These are phyloP conservation scores for Catostylus mosaicus DNA, from an alignment of 30 jellyfish, hydroid and myxozoan species.

Conservation along the genomic window DNA sequence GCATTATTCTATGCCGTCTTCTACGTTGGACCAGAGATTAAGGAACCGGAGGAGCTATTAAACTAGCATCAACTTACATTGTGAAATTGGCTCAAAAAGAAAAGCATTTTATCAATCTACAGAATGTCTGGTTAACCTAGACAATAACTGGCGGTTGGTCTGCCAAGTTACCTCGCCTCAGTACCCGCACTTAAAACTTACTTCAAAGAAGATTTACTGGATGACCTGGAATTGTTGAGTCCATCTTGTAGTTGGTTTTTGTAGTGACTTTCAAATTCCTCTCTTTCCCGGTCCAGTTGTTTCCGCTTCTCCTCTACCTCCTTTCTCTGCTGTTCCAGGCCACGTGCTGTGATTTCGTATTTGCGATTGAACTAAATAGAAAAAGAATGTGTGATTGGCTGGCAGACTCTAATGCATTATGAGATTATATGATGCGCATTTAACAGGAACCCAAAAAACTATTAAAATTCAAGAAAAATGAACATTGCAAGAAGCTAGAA, in stretches of 20 bases:
- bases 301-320: constrained; percentile 90
- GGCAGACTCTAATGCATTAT: no score
- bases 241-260: constrained; percentile 62
- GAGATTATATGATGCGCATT: no score
- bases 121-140: constrained; percentile 25
- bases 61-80: no score
- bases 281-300: constrained; percentile 74
- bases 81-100: no score
- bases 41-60: no score
- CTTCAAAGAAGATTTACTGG: constrained; percentile 97
- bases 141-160: constrained; percentile 9
- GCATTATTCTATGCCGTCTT: no score
- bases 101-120: no score
- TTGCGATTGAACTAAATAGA: constrained; percentile 85
- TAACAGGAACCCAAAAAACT: neutral
- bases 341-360: constrained; percentile 90
- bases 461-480: neutral
- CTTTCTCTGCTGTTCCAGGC: constrained; percentile 84
- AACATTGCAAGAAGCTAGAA: no score
- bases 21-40: no score
- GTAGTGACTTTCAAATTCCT: constrained; percentile 82
- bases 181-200: constrained; percentile 79
- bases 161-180: constrained; percentile 48
- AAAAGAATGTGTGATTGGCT: neutral
- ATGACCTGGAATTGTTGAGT: constrained; percentile 96